These are phyloP conservation scores for Hyles vespertilio DNA, from an alignment of 1,140 invertebrate genomes.

Conservation along the genomic window DNA sequence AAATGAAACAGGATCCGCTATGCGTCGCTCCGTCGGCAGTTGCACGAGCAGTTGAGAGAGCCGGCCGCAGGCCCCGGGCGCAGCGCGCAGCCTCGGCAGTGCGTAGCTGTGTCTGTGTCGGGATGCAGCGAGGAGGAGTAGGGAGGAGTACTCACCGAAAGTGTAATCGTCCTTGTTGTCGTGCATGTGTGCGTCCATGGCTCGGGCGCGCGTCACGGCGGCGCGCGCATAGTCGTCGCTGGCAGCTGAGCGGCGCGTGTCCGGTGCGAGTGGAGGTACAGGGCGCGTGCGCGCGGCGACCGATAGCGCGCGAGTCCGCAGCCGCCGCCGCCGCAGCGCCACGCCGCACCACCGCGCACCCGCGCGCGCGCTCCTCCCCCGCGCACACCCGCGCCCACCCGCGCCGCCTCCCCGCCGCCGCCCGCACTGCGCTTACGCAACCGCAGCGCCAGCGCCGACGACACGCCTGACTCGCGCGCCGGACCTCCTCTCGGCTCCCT, in stretches of 20 bases:
- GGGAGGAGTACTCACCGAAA: constrained; percentile 46
- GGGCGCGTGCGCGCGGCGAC: constrained; percentile 40
- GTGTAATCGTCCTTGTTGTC: constrained; percentile 47
- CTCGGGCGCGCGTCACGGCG: constrained; percentile 8
- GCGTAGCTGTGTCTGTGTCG: constrained; percentile 1
- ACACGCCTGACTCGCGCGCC: constrained; percentile 18
- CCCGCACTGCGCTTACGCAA: constrained; percentile 19
- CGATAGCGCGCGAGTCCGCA: constrained; percentile 35
- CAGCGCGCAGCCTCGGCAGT: background rate
- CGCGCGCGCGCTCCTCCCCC: constrained; percentile 16
- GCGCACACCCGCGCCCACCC: constrained; percentile 19
- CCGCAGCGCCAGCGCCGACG: constrained; percentile 14
- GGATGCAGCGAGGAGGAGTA: background rate
- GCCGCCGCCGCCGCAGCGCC: constrained; percentile 8
- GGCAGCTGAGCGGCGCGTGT: constrained; percentile 13
- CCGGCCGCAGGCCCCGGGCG: too few relatives aligned
- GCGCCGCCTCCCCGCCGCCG: constrained; percentile 15
- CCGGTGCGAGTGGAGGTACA: constrained; percentile 1
- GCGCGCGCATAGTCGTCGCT: constrained; percentile 13
- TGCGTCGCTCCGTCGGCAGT: too few relatives aligned
- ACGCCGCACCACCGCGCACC: background rate
- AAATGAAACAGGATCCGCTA: too few relatives aligned
- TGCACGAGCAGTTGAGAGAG: background rate
- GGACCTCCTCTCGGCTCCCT: constrained; percentile 12
- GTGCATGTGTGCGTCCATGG: constrained; percentile 32